Base-by-base conservation (phyloP, 2,888 invertebrate genomes). In the Keiferia lycopersicella region DNA sequence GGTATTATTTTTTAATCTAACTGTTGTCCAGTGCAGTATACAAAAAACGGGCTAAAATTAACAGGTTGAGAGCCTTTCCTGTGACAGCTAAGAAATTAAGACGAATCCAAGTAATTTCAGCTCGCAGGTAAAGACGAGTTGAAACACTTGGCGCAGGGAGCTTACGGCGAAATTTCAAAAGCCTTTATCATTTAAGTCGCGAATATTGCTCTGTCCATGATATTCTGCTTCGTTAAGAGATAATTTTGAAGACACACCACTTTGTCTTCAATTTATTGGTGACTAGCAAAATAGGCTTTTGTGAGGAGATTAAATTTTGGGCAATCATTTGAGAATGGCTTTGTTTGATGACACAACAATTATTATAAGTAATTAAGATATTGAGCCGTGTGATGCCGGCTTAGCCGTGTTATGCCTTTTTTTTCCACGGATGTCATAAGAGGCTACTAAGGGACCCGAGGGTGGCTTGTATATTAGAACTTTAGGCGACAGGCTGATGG, bases 31-130 rank as follows among this genome's bases (percentile, higher is more conserved):
- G 34, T 34, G 26, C 26, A 26, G 2, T 26, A 6, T 2, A 6
- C 26, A 26, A 26, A 6, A 26, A 26, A 26, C 26, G 3, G 2
- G 2, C 26, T 26, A 4, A 34, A 34, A 34, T n/a, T 45, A n/a
- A 45, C 12, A 41, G n/a, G n/a, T 45, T 45, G 45, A n/a, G n/a
- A 45, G 16, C 45, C 45, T 4, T 0, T 12, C 69, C 67, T 66
- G 67, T 80, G 80, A 81, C 81, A 75, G 72, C 77, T 73, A 73
- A 79, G 78, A 79, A 79, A 81, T 81, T 77, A 82, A 81, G 80
- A 82, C 71, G 76, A 77, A 80, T 80, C 74, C 74, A 63, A 69
- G 77, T 69, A 77, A 81, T 80, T 80, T 69, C 68, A 80, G 76
- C 74, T 80, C 70, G 71, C 73, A 78, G 77, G 76, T 61, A 62